A percentile compares a stretch with the other conserved stretches of the same genome.
Evolutionary conservation across 2,113 vertebrate genomes (phyloP).

Genomic region (Pteruthius melanotis): DNA sequence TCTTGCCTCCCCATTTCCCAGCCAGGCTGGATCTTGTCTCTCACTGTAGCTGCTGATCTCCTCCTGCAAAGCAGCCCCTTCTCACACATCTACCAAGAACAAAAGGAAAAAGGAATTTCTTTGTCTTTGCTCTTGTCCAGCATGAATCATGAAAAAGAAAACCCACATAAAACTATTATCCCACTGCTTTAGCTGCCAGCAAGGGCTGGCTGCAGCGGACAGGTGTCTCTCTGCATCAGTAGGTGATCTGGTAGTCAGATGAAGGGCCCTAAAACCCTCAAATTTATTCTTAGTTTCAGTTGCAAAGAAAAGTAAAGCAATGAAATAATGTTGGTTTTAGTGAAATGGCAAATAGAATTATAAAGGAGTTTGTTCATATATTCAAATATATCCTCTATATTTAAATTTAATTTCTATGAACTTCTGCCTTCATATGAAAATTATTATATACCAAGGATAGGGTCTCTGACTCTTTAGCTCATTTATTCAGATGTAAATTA

Average conservation of each 20-base stretch:
- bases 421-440: neutral
- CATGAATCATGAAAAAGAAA: neutral
- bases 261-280: accelerated
- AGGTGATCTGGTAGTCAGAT: neutral
- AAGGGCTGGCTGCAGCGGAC: neutral
- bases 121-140: neutral
- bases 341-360: neutral
- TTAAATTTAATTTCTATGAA: neutral
- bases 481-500: neutral
- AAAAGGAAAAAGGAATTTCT: neutral
- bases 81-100: neutral
- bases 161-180: neutral
- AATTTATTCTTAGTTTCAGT: neutral
- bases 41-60: accelerated
- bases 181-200: neutral
- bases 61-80: neutral
- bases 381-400: neutral
- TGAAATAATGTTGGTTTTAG: neutral
- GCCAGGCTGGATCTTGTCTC: neutral
- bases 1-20: neutral
- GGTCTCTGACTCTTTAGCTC: neutral
- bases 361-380: neutral
- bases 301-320: neutral
- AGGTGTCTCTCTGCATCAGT: neutral
- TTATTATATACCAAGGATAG: neutral